Evolutionary conservation across 1,140 invertebrate species (phyloP).

Genomic region (Trypoxylus dichotomus): DNA sequence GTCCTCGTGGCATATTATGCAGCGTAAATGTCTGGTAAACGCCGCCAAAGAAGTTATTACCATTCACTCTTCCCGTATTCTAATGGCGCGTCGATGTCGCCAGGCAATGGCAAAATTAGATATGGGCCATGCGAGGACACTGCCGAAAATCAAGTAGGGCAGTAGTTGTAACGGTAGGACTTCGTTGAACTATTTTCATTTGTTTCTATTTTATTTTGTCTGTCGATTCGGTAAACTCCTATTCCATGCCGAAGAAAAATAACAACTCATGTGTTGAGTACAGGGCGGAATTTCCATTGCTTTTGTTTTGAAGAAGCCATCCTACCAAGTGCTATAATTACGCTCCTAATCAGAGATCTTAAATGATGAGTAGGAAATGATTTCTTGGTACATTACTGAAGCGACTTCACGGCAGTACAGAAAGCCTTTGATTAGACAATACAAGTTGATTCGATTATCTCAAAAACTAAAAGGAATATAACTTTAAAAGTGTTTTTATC

Average conservation of each 20-base stretch:
- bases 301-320: no score
- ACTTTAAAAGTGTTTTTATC: no score
- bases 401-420: no score
- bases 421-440: no score
- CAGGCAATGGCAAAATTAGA: slow-evolving; percentile 13
- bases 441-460: no score
- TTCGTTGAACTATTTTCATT: slow-evolving; percentile 17
- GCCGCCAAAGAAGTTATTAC: background rate
- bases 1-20: background rate
- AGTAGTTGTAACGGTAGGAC: slow-evolving; percentile 1
- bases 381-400: no score
- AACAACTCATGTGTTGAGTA: background rate
- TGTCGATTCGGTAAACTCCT: background rate
- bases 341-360: no score
- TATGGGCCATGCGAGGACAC: slow-evolving; percentile 7
- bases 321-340: no score
- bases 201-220: slow-evolving; percentile 5
- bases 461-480: no score
- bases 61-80: background rate
- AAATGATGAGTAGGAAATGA: no score
- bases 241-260: background rate
- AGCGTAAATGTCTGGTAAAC: background rate
- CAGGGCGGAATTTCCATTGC: no score
- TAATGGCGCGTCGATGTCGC: background rate
- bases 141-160: slow-evolving; percentile 14